These are phyloP conservation scores for Aradophagus sp. DNA, from an alignment of 1,140 invertebrate genomes.

Conservation along the genomic window DNA sequence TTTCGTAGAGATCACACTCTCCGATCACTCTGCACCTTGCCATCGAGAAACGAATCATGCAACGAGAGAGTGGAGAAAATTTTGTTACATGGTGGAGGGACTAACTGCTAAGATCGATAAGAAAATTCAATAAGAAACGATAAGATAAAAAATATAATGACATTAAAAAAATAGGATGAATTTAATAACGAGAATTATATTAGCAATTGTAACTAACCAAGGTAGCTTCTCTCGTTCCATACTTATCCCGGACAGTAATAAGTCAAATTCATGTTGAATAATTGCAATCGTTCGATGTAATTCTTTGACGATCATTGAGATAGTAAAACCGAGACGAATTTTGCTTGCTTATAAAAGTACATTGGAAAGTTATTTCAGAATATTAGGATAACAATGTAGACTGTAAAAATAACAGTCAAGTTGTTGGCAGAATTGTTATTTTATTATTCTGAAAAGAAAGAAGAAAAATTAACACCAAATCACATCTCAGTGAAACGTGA, in stretches of 20 bases:
- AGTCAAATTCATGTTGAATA: constrained; percentile 22
- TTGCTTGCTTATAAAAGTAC: too few relatives aligned
- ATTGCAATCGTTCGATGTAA: constrained; percentile 15
- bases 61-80: constrained; percentile 19
- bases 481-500: constrained; percentile 7
- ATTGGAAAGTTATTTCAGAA: too few relatives aligned
- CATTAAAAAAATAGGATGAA: constrained; percentile 3
- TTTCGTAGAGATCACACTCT: constrained; percentile 1
- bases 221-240: constrained; percentile 41
- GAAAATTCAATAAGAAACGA: too few relatives aligned
- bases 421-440: too few relatives aligned
- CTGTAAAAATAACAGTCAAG: too few relatives aligned
- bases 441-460: background rate
- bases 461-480: background rate
- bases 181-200: constrained; percentile 1
- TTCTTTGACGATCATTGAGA: constrained; percentile 4
- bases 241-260: constrained; percentile 20
- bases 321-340: too few relatives aligned
- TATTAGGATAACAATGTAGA: too few relatives aligned
- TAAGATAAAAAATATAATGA: too few relatives aligned
- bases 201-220: constrained; percentile 31
- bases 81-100: constrained; percentile 27
- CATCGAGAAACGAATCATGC: constrained; percentile 11
- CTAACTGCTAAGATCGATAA: too few relatives aligned
- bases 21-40: constrained; percentile 16